A percentile compares a stretch with the other conserved stretches of the same genome.
Evolutionary conservation across 2,888 invertebrate species (phyloP).

Genomic region (Leistus spinibarbis): DNA sequence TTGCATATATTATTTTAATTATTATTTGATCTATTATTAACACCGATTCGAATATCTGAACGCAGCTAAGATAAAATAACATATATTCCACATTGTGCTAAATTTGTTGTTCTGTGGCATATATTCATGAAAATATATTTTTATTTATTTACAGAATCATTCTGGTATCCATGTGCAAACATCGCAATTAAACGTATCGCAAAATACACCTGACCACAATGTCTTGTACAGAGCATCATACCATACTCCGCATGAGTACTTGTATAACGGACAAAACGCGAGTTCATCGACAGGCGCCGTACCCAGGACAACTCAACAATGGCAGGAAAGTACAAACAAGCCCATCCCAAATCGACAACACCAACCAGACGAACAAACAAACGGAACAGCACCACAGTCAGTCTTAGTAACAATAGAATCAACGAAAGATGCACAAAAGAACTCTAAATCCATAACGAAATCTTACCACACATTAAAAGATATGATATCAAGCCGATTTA

Average conservation of each 20-base stretch:
- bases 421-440: constrained; percentile 63
- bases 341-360: constrained; percentile 52
- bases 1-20: not conserved
- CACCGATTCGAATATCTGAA: not conserved
- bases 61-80: no score
- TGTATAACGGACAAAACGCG: constrained; percentile 52
- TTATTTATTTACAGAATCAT: constrained; percentile 41
- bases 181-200: constrained; percentile 57
- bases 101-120: no score
- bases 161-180: constrained; percentile 55
- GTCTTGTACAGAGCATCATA: constrained; percentile 63
- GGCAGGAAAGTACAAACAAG: constrained; percentile 56
- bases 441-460: constrained; percentile 71
- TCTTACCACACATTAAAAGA: constrained; percentile 84
- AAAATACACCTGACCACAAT: constrained; percentile 57
- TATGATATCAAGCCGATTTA: constrained; percentile 81
- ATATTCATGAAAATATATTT: not conserved
- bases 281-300: constrained; percentile 53
- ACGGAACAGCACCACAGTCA: constrained; percentile 56
- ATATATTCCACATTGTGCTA: no score
- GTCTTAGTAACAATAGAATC: constrained; percentile 67
- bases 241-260: constrained; percentile 61
- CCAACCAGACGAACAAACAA: constrained; percentile 48
- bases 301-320: constrained; percentile 49
- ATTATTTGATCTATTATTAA: not conserved